Percentiles rank a stretch among this genome's conserved stretches.
Evolutionary conservation across 2,888 invertebrate genomes (phyloP).

Genomic region (Thysanoteuthis rhombus): DNA sequence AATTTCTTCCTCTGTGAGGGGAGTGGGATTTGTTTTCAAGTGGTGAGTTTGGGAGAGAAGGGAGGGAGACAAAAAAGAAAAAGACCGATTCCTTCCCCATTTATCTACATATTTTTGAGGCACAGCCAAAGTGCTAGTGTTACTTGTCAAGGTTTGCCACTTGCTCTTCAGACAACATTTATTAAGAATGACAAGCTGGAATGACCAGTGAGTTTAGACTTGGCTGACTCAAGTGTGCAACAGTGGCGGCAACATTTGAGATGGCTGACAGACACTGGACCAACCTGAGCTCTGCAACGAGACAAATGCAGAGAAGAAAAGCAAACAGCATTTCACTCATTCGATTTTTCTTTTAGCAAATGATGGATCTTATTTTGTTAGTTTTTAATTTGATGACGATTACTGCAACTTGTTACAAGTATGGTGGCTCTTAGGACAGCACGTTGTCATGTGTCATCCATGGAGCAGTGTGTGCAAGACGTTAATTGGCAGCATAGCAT

Average conservation of each 20-base stretch:
- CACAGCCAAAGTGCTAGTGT: background rate
- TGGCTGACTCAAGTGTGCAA: background rate
- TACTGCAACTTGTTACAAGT: too few relatives aligned
- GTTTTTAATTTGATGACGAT: too few relatives aligned
- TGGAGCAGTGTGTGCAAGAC: too few relatives aligned
- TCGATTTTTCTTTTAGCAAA: background rate
- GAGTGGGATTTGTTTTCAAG: background rate
- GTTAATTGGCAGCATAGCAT: too few relatives aligned
- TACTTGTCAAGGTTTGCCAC: background rate
- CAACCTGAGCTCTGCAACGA: background rate
- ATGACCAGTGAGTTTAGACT: background rate
- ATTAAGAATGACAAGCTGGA: background rate
- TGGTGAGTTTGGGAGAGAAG: background rate
- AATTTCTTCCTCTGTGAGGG: background rate
- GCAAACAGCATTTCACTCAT: background rate
- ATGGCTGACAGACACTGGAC: background rate
- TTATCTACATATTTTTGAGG: background rate
- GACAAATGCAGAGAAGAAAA: background rate
- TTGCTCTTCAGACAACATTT: background rate
- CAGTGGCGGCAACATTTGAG: too few relatives aligned
- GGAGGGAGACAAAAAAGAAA: background rate
- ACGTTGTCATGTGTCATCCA: too few relatives aligned
- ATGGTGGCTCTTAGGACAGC: too few relatives aligned
- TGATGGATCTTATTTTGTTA: too few relatives aligned
- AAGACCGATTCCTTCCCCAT: background rate